Evolutionary conservation across 2,113 vertebrate genomes (phyloP).

Genomic region (Alligator sinensis): DNA sequence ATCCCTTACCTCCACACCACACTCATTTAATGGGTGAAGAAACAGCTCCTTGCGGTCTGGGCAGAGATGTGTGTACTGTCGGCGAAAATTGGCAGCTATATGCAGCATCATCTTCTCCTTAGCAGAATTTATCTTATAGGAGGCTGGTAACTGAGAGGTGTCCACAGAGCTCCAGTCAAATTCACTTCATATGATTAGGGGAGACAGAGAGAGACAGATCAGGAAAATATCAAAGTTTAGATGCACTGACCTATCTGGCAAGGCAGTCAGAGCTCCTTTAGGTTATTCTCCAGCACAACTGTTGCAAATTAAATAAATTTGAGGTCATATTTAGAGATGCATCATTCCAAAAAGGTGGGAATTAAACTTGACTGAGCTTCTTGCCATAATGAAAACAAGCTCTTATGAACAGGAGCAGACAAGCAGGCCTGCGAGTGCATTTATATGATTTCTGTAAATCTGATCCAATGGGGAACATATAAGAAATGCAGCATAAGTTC

Average conservation of each 20-base stretch:
- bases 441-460: background rate
- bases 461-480: background rate
- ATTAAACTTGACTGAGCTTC: background rate
- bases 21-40: conserved; percentile 88
- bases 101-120: conserved; percentile 81
- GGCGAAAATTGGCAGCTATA: conserved; percentile 83
- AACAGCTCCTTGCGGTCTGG: conserved; percentile 87
- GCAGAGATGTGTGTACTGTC: conserved; percentile 85
- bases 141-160: conserved; percentile 71
- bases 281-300: background rate
- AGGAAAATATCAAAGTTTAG: background rate
- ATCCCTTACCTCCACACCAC: conserved; percentile 80
- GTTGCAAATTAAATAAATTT: background rate
- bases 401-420: background rate
- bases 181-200: background rate
- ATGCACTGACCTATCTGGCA: background rate
- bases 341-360: background rate
- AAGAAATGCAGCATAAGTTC: background rate
- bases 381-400: background rate
- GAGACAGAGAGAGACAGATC: background rate
- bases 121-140: conserved; percentile 83
- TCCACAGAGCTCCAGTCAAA: conserved; percentile 65
- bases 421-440: background rate
- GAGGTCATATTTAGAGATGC: background rate
- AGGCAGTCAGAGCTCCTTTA: background rate